Evolutionary conservation across 53 echinoderm and acorn worm species (phyloP), one percentile per base, ranked within the genome.

Genomic region (Echinometra lucunter): DNA sequence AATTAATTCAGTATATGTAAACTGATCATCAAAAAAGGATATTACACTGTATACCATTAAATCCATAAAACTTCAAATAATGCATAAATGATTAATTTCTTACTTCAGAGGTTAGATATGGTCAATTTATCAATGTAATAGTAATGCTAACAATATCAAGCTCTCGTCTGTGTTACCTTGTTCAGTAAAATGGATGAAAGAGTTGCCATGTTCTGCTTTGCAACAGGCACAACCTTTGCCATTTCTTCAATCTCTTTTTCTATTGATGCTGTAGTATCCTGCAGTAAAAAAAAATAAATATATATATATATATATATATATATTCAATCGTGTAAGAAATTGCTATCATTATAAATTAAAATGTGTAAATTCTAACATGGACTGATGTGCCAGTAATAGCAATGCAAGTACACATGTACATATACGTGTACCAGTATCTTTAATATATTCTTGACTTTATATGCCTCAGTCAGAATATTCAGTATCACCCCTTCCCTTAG

Each of bases 111-210:
- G 5, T 9, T 53, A 53, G 13, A 53, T 53, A 13, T 9, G 8
- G 53, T 53, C 6, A 58, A 19, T 19, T 58, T 58, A 19, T 58
- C 21, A 58, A 5, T 47, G 9, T n/a, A 19, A 58, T 58, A 63
- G 21, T 63, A 28, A 28, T 30, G 67, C 67, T 28, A 67, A 0
- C 28, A 60, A 67, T 67, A 67, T 63, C 7, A 32, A 34, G 15
- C 15, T 69, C 69, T 69, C 34, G 0, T 69, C 15, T 9, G n/a
- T 13, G 37, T 60, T 63, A 94, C 94, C 88, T 94, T 94, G 45
- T 94, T 88, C 19, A 94, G 94, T 37, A 94, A 58, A 30, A 67
- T 88, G 9, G 94, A 94, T 60, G 44, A 60, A 5, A 94, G 87
- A 47, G 6, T 58, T 27, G 27, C 44, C 7, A 94, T 35, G 45